Conservation (phyloP, 2,797 vertebrate species). For the Megalops cyprinoides region DNA sequence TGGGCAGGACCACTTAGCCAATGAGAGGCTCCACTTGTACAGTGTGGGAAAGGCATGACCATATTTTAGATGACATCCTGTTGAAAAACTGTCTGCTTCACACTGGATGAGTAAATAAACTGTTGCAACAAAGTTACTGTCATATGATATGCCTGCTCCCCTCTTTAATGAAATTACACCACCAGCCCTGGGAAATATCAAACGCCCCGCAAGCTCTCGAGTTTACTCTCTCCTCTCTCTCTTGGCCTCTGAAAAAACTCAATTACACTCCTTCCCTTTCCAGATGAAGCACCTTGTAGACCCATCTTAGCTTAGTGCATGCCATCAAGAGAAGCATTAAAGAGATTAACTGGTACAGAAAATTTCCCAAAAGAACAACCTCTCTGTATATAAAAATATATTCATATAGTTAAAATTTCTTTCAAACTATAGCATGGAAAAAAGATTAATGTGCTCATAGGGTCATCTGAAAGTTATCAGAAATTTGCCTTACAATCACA, state of each 20-base stretch:
- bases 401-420: too few species aligned
- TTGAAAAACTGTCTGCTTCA: constrained; percentile 29
- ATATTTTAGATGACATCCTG: not conserved
- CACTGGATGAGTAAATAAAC: constrained; percentile 60
- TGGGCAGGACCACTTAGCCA: constrained; percentile 23
- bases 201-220: constrained; percentile 8
- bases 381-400: not conserved
- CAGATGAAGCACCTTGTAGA: not conserved
- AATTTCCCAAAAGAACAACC: not conserved
- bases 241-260: not conserved
- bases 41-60: constrained; percentile 6
- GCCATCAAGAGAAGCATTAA: not conserved
- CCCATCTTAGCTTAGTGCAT: not conserved
- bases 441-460: not conserved
- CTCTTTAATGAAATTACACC: constrained; percentile 54
- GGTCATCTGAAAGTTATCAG: not conserved
- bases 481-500: not conserved
- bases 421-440: not conserved
- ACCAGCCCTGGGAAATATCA: constrained; percentile 39
- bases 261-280: not conserved
- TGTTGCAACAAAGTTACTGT: constrained; percentile 54
- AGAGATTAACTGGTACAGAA: not conserved
- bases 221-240: not conserved
- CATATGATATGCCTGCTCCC: constrained; percentile 54
- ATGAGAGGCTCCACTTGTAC: constrained; percentile 23